Conservation (phyloP, 2,888 invertebrate genomes). For the Dorcus parallelipipedus region DNA sequence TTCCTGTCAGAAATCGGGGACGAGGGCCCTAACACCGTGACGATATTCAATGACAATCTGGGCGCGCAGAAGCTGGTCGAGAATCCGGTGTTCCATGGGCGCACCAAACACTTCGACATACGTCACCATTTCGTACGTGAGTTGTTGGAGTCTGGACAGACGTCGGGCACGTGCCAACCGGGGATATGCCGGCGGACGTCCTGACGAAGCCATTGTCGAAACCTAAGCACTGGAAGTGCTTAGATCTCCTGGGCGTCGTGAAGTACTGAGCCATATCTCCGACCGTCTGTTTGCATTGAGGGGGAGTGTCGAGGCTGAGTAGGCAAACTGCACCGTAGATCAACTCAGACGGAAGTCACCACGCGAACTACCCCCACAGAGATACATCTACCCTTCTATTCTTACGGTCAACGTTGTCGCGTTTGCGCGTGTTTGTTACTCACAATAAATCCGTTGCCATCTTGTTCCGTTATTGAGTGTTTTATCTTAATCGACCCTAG, state of each 20-base stretch:
- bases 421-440: no score
- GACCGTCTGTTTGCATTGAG: no score
- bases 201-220: constrained; percentile 9
- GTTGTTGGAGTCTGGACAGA: not conserved
- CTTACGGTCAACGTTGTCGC: no score
- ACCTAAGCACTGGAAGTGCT: not conserved
- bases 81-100: constrained; percentile 16
- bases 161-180: constrained; percentile 7
- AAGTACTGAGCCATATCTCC: no score
- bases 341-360: no score
- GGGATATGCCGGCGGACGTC: constrained; percentile 12
- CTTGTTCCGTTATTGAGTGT: no score
- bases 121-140: constrained; percentile 12
- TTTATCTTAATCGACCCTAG: no score
- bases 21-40: not conserved
- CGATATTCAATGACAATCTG: constrained; percentile 10
- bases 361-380: no score
- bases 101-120: constrained; percentile 20
- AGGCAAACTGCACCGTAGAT: no score
- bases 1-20: constrained; percentile 10
- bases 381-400: no score
- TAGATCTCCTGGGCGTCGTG: no score
- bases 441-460: no score
- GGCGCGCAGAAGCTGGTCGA: constrained; percentile 11
- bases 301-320: not conserved